Conservation (phyloP, 2,113 vertebrate genomes). For the Mesoclemmys tuberculata region DNA sequence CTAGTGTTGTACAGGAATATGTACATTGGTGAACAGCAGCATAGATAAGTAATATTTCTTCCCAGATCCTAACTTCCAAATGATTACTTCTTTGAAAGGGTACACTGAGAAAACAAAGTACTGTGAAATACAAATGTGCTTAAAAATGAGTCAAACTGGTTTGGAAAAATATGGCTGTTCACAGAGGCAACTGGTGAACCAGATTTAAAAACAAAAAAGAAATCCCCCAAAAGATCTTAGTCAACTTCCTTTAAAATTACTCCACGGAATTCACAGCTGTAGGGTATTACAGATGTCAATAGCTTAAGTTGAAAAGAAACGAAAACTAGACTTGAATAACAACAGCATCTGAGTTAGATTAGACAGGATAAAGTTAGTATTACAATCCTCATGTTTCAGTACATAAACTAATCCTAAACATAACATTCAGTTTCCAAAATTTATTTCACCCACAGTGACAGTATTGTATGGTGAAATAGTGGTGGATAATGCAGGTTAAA, state of each 20-base stretch:
- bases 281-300: background rate
- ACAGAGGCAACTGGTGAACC: fast-evolving
- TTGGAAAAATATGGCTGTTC: background rate
- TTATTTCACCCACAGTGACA: background rate
- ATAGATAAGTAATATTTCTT: background rate
- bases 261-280: background rate
- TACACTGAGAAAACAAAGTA: background rate
- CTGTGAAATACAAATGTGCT: background rate
- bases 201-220: background rate
- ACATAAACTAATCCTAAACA: background rate
- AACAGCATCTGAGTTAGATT: background rate
- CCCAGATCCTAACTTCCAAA: constrained; percentile 11
- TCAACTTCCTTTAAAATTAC: background rate
- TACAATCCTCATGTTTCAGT: background rate
- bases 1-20: background rate
- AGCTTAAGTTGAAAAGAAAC: background rate
- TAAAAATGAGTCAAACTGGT: background rate
- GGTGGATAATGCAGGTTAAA: background rate
- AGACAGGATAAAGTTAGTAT: background rate
- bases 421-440: background rate
- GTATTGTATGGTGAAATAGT: background rate
- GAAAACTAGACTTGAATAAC: background rate
- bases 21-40: background rate
- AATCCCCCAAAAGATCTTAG: background rate
- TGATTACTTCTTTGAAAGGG: constrained; percentile 9